These are phyloP conservation scores for Drosophila leontia DNA, from an alignment of 1,140 invertebrate species.

Conservation along the genomic window DNA sequence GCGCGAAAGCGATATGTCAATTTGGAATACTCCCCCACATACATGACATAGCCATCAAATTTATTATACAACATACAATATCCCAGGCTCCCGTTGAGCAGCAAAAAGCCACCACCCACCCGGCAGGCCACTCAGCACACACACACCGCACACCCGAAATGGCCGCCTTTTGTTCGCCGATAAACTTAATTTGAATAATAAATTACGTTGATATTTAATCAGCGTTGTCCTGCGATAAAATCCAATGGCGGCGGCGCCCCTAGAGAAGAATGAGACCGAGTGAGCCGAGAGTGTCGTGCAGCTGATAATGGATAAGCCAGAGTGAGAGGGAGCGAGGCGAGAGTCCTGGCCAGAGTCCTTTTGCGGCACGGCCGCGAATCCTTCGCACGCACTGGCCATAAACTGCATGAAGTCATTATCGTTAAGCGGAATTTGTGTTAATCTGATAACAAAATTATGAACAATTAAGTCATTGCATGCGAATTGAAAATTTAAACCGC, in stretches of 20 bases:
- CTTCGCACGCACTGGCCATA: constrained; percentile 71
- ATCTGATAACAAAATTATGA: constrained; percentile 84
- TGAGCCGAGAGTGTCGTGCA: constrained; percentile 53
- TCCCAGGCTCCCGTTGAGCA: background rate
- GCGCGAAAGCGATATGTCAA: constrained; percentile 64
- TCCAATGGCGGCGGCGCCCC: constrained; percentile 56
- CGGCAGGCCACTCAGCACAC: constrained; percentile 21
- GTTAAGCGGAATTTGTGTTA: constrained; percentile 83
- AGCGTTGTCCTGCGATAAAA: constrained; percentile 75
- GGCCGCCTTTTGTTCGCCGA: constrained; percentile 69
- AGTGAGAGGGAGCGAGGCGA: constrained; percentile 1
- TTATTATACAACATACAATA: constrained; percentile 58
- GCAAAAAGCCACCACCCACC: constrained; percentile 1
- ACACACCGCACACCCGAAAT: constrained; percentile 30
- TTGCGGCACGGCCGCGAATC: constrained; percentile 12
- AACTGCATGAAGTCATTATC: constrained; percentile 83
- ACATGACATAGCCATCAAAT: constrained; percentile 53
- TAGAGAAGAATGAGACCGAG: constrained; percentile 14
- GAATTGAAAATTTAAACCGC: constrained; percentile 79
- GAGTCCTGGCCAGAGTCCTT: constrained; percentile 16
- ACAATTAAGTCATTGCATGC: constrained; percentile 83
- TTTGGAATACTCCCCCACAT: constrained; percentile 29
- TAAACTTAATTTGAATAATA: constrained; percentile 84
- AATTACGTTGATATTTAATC: constrained; percentile 83
- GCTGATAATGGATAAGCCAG: constrained; percentile 73